Evolutionary conservation across 2,888 invertebrate species (phyloP), one percentile per base, ranked within the genome.

Genomic region (Eilema caniola): DNA sequence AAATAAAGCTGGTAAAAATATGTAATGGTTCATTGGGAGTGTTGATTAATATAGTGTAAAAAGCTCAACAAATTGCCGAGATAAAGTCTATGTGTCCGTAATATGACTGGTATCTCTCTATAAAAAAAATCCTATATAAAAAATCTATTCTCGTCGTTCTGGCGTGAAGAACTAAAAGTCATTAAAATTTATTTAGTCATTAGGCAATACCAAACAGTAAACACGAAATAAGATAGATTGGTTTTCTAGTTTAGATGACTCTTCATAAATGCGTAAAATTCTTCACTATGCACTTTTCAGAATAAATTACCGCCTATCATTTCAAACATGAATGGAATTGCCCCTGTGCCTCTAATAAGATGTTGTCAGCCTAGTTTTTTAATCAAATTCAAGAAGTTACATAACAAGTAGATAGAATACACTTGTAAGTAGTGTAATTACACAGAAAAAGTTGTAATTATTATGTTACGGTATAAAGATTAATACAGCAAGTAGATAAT

Each of bases 351-450:
- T 24, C 20, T 25, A 25, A n/a, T 47, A 28, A 24, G 67, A 65
- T 47, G 62, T 61, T 64, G 64, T 41, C 63, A 59, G 33, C 69
- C 69, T 67, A 67, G 31, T 67, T 70, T 67, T 14, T 28, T 23
- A 47, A n/a, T 41, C 31, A 69, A 41, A 64, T 63, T 67, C 41
- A 53, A 61, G 31, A 28, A 25, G 41, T 63, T 69, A 63, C 41
- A 47, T 69, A 64, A 60, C 23, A 62, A 59, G 59, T 59, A 63
- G 56, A 25, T 63, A 23, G 28, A 59, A 25, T 28, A 31, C 23
- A 47, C 57, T 41, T 4, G 31, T 62, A 37, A 24, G 67, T 33
- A 33, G 24, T 33, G 8, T 53, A 25, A 24, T 56, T 62, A 68
- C 37, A 62, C 25, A 14, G 16, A 61, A 67, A 24, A 33, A 31